Percentiles rank a stretch among this genome's conserved stretches.
These are phyloP conservation scores for Gymnocephalus cernua DNA, from an alignment of 2,113 vertebrate species.

Conservation along the genomic window DNA sequence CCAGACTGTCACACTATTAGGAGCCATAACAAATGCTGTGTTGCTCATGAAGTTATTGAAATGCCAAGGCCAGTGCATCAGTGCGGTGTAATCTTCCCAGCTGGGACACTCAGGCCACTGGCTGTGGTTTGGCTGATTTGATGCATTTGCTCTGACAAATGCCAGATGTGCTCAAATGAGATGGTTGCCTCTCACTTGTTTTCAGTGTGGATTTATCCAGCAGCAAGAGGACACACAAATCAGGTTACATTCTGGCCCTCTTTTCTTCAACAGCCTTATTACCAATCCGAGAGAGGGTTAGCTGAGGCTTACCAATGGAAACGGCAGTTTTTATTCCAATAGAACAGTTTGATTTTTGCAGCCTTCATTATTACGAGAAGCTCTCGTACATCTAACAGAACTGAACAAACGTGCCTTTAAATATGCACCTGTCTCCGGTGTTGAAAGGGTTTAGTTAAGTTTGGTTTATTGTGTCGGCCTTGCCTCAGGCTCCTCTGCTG, in stretches of 20 bases:
- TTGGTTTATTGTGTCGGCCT: constrained; percentile 1
- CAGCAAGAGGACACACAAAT: constrained; percentile 16
- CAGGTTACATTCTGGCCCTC: background rate
- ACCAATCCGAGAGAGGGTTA: constrained; percentile 10
- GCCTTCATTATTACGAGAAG: background rate
- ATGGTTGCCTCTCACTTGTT: constrained; percentile 19
- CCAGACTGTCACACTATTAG: constrained; percentile 1
- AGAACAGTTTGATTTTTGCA: constrained; percentile 2
- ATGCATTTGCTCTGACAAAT: constrained; percentile 51
- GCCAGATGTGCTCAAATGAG: constrained; percentile 50
- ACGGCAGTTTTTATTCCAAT: constrained; percentile 28
- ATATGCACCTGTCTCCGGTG: constrained; percentile 20
- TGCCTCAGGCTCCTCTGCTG: constrained; percentile 1
- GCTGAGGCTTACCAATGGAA: constrained; percentile 15
- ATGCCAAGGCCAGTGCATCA: constrained; percentile 36
- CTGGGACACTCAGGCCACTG: constrained; percentile 41
- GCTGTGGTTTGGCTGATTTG: constrained; percentile 52
- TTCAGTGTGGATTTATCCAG: constrained; percentile 1
- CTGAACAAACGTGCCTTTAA: constrained; percentile 49
- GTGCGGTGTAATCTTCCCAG: constrained; percentile 37
- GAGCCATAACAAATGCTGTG: constrained; percentile 3
- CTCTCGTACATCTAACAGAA: constrained; percentile 41
- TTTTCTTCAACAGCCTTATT: constrained; percentile 17
- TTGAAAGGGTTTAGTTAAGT: constrained; percentile 10
- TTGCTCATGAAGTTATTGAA: constrained; percentile 42